Base-by-base conservation (phyloP, 2,113 vertebrate species). In the Anguilla rostrata region DNA sequence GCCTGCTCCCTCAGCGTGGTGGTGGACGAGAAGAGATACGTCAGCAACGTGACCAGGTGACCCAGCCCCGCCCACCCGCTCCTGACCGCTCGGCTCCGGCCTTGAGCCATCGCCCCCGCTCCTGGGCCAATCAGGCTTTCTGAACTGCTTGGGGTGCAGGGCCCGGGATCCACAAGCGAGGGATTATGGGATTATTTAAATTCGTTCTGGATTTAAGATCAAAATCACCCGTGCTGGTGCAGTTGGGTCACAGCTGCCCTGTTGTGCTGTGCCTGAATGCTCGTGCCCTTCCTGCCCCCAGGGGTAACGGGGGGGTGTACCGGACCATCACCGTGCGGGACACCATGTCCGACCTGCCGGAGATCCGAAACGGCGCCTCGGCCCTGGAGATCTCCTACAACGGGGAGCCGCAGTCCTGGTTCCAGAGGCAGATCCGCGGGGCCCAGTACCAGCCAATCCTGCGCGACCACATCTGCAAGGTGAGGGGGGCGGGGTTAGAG, bases 361-460 rank as follows among this genome's bases (percentile, higher is more conserved):
- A 99, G 92, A 95, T 99, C 90, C 96, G 98, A 0, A 99, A 99
- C 0, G 98, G 98, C 0, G 98, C 98, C 0, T 86, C 97, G 0
- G 95, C 96, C 0, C 83, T 98, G 66, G 98, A 99, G 93, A 99
- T 99, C 85, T 97, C 97, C 16, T 99, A 99, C 93, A 99, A 98
- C 0, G 98, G 98, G 0, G 98, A 99, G 85, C 98, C 98, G 0
- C 98, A 98, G 94, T 99, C 98, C 11, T 99, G 98, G 98, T 99
- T 99, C 95, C 98, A 99, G 95, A 95, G 98, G 82, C 98, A 99
- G 87, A 98, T 98, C 87, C 94, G 98, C 41, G 98, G 98, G 39
- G 96, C 97, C 0, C 98, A 98, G 89, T 99, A 99, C 89, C 98
- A 99, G 90, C 98, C 98, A n/a, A 99, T 99, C 89, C 97, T 99